These are phyloP conservation scores for Drosophila guanche DNA, from an alignment of 1,140 invertebrate genomes.

Conservation along the genomic window DNA sequence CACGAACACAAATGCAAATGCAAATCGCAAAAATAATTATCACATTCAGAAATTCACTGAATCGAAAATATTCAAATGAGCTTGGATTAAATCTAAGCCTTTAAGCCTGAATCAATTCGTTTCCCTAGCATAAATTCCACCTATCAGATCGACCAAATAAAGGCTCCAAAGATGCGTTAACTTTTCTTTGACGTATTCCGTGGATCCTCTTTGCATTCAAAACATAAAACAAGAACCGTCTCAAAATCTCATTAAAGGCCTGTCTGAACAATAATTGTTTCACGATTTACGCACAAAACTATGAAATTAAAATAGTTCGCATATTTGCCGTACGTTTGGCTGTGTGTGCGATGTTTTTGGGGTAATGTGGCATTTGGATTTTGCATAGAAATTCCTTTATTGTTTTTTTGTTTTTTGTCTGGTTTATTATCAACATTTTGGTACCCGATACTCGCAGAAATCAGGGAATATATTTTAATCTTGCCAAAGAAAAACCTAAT, in stretches of 20 bases:
- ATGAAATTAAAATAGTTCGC: too few relatives aligned
- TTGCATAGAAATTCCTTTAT: conserved; percentile 24
- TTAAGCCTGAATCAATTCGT: conserved; percentile 17
- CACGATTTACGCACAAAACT: too few relatives aligned
- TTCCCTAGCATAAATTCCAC: too few relatives aligned
- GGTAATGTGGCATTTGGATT: conserved; percentile 21
- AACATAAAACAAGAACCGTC: too few relatives aligned
- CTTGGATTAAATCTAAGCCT: conserved; percentile 32
- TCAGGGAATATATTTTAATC: too few relatives aligned
- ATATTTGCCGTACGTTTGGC: neutral
- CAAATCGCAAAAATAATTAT: conserved; percentile 18
- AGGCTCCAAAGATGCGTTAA: too few relatives aligned
- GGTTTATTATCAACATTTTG: conserved; percentile 1
- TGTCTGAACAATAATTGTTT: too few relatives aligned
- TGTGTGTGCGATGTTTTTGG: conserved; percentile 7
- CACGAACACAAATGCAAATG: conserved; percentile 4
- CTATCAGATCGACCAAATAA: too few relatives aligned
- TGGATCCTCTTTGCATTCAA: too few relatives aligned
- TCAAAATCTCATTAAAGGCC: too few relatives aligned
- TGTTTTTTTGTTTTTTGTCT: conserved; percentile 16
- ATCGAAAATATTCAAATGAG: conserved; percentile 44
- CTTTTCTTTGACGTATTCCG: too few relatives aligned
- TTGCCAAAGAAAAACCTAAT: neutral
- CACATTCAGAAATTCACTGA: conserved; percentile 19
- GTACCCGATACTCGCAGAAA: too few relatives aligned